Percentiles rank a stretch among this genome's conserved stretches.
Conservation (phyloP, 2,888 invertebrate species). For the Automeris io region DNA sequence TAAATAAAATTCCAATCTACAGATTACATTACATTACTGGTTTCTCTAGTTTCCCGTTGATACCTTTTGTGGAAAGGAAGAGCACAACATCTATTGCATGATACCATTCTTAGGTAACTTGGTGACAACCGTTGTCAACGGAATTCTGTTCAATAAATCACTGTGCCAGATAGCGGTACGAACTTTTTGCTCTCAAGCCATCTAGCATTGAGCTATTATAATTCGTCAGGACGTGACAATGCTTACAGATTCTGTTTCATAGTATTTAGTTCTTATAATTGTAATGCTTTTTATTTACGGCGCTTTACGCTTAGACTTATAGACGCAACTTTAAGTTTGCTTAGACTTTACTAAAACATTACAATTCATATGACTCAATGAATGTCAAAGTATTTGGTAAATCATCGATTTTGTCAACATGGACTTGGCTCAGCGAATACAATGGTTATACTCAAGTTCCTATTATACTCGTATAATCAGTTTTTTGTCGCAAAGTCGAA, state of each 20-base stretch:
- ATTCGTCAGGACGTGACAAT: background rate
- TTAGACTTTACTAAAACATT: too few relatives aligned
- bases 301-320: too few relatives aligned
- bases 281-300: background rate
- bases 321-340: too few relatives aligned
- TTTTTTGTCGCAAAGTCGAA: too few relatives aligned
- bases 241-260: background rate
- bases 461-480: too few relatives aligned
- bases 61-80: conserved; percentile 7
- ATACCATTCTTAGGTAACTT: conserved; percentile 5
- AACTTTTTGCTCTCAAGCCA: conserved; percentile 44
- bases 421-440: too few relatives aligned
- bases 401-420: too few relatives aligned
- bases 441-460: too few relatives aligned
- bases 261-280: background rate
- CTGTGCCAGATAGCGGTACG: conserved; percentile 72
- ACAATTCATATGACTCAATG: too few relatives aligned
- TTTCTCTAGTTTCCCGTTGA: background rate
- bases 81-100: conserved; percentile 7
- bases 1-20: conserved; percentile 1
- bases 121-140: conserved; percentile 29
- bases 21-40: conserved; percentile 3
- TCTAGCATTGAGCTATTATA: conserved; percentile 3
- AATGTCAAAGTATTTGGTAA: too few relatives aligned
- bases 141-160: conserved; percentile 67